Conservation (phyloP, 2,113 vertebrate genomes). For the Prionailurus bengalensis region DNA sequence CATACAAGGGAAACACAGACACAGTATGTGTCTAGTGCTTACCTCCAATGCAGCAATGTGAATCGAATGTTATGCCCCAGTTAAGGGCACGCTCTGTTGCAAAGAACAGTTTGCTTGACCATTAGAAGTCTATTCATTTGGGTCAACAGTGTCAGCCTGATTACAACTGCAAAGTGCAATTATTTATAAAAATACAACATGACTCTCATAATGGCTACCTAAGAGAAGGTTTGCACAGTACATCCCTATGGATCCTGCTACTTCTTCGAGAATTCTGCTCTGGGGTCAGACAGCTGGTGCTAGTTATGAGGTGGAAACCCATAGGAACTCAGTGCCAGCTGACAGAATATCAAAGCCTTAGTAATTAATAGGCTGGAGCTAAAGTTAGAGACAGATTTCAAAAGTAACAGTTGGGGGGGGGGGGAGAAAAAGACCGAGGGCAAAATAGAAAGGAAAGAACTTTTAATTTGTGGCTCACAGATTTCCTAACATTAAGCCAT, state of each 20-base stretch:
- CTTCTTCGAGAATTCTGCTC: not conserved
- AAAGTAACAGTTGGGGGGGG: not conserved
- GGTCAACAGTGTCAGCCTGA: slow-evolving; percentile 10
- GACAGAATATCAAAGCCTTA: not conserved
- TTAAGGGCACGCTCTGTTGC: not conserved
- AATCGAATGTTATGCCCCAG: not conserved
- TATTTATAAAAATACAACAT: slow-evolving; percentile 19
- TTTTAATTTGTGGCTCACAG: not conserved
- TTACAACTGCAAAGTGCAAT: slow-evolving; percentile 27
- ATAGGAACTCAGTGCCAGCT: not conserved
- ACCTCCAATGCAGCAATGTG: not conserved
- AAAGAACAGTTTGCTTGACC: not conserved
- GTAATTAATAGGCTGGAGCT: not conserved
- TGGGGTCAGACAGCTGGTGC: not conserved
- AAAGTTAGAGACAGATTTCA: not conserved
- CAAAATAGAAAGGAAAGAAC: slow-evolving; percentile 33
- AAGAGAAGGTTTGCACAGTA: not conserved
- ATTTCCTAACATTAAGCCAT: not conserved
- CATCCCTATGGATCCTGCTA: not conserved
- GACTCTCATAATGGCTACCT: slow-evolving; percentile 6
- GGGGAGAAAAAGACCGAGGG: not conserved
- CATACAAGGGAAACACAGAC: not conserved
- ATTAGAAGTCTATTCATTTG: not conserved
- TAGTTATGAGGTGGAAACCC: not conserved
- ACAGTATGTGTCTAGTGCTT: not conserved